phyloP scores from a whole-genome alignment of 2,888 invertebrate genomes.

The Caenorhabditis sp. region DNA sequence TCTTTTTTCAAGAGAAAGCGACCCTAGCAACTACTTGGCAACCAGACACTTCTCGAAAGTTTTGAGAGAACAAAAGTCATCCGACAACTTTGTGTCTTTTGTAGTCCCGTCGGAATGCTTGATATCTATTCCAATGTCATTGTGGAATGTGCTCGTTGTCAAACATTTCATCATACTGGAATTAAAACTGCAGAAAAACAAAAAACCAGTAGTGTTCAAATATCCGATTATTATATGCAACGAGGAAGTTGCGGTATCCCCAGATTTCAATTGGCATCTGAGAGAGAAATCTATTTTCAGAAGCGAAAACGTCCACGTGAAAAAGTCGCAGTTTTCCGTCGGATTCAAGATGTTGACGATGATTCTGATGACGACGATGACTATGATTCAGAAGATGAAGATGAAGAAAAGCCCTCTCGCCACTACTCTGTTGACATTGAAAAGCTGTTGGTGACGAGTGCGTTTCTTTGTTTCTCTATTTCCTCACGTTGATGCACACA shows the following conservation, averaged over 20 bases:
- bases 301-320: slow-evolving; percentile 42
- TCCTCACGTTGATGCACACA: slow-evolving; percentile 8
- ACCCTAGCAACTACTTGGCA: slow-evolving; percentile 67
- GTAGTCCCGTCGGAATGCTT: slow-evolving; percentile 63
- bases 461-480: slow-evolving; percentile 15
- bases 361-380: slow-evolving; percentile 76
- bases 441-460: slow-evolving; percentile 58
- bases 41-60: slow-evolving; percentile 37
- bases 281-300: slow-evolving; percentile 23
- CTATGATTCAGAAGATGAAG: slow-evolving; percentile 71
- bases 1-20: slow-evolving; percentile 61
- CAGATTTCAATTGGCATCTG: too few relatives aligned
- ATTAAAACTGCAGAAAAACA: slow-evolving; percentile 65
- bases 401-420: slow-evolving; percentile 44
- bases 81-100: slow-evolving; percentile 37
- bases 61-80: slow-evolving; percentile 50
- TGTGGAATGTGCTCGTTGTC: slow-evolving; percentile 72
- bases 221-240: slow-evolving; percentile 70
- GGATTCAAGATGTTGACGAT: slow-evolving; percentile 71
- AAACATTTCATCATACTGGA: slow-evolving; percentile 64
- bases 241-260: slow-evolving; percentile 61
- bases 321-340: slow-evolving; percentile 41
- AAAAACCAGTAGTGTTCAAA: slow-evolving; percentile 58
- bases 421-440: slow-evolving; percentile 71
- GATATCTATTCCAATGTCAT: slow-evolving; percentile 69